These are phyloP conservation scores for Leucophenga varia DNA, from an alignment of 1,140 invertebrate genomes.

Conservation along the genomic window DNA sequence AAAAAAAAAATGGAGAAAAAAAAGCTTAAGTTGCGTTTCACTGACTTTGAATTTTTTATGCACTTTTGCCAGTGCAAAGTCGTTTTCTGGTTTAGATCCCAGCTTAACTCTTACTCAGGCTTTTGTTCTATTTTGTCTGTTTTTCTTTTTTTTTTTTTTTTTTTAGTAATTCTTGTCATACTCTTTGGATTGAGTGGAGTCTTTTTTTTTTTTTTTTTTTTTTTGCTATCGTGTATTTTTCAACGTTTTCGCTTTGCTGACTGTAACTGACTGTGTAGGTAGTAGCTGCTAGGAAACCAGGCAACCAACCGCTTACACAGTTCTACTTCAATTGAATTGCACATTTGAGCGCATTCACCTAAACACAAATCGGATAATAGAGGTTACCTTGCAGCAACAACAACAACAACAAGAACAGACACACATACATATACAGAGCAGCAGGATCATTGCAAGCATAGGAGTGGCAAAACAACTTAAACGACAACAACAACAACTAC, in stretches of 20 bases:
- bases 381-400: constrained; percentile 44
- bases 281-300: constrained; percentile 2
- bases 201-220: background rate
- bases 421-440: too few species aligned
- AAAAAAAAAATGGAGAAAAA: constrained; percentile 36
- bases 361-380: constrained; percentile 51
- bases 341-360: constrained; percentile 53
- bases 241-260: background rate
- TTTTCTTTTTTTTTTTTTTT: constrained; percentile 13
- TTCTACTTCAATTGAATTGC: constrained; percentile 49
- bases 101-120: too few species aligned
- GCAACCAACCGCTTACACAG: constrained; percentile 3
- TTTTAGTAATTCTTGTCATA: too few species aligned
- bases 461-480: too few species aligned
- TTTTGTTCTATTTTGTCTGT: too few species aligned
- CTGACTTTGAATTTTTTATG: constrained; percentile 52
- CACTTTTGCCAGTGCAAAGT: too few species aligned
- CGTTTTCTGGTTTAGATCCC: too few species aligned
- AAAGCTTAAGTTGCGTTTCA: constrained; percentile 52
- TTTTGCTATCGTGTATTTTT: background rate
- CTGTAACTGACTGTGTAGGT: constrained; percentile 8
- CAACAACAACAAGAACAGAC: too few species aligned
- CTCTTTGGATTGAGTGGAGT: constrained; percentile 4
- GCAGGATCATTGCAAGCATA: too few species aligned
- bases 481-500: too few species aligned